Base-by-base conservation (phyloP, 2,888 invertebrate genomes). In the Drosophila subquinaria region DNA sequence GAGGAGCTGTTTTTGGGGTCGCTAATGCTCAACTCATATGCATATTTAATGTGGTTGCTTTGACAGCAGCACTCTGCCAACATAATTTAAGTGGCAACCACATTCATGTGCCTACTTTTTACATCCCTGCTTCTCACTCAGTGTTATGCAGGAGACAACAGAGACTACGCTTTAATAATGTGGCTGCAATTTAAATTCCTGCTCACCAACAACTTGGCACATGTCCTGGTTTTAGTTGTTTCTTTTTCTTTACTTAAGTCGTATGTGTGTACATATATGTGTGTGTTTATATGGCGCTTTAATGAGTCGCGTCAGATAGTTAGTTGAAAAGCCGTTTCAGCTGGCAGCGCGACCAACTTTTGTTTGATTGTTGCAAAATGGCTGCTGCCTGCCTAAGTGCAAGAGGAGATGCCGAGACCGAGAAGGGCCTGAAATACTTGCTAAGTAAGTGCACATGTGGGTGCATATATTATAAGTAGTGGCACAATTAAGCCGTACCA, bases 21-120 rank as follows among this genome's bases (percentile, higher is more conserved):
- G 35, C 52, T 48, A 50, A 17, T 20, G 65, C 11, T 47, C 60
- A 20, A 20, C 59, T 45, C 69, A 51, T 63, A 52, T 62, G 73
- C 63, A 71, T 59, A 61, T 66, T 63, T 68, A 79, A 77, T 75
- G 64, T 45, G 48, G 51, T 76, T 71, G 75, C 77, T 69, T 78
- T 88, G 87, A 64, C 83, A 78, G 75, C 68, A 57, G 75, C 68
- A 57, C 70, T 73, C 66, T 70, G 63, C 48, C 48, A 70, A 71
- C 81, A 80, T 82, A 69, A 88, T 86, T 83, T 87, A 63, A 86
- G 71, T 71, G 70, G 61, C 38, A 56, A 15, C 53, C 64, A 30
- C 38, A 50, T 42, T 33, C 45, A 47, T 45, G 45, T 23, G 36
- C 47, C 27, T 36, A 23, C 15, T 13, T n/a, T 36, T 23, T 11